These are phyloP conservation scores for Tragelaphus scriptus DNA, from an alignment of 2,113 vertebrate genomes.

Conservation along the genomic window DNA sequence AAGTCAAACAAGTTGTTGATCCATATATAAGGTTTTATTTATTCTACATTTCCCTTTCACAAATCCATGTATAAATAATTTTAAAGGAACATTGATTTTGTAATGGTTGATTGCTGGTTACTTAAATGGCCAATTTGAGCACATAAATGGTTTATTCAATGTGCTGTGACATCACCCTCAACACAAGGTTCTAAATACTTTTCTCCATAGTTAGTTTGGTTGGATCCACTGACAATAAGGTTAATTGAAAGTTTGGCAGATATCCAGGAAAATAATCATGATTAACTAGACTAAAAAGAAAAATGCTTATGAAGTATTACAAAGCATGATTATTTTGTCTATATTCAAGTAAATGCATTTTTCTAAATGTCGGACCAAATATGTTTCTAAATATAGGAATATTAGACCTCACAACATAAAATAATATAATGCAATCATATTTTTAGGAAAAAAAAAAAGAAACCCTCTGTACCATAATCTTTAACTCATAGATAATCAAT, in stretches of 20 bases:
- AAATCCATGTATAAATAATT: background rate
- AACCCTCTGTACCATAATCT: background rate
- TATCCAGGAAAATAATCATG: background rate
- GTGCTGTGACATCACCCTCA: background rate
- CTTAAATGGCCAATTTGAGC: background rate
- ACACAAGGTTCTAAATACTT: background rate
- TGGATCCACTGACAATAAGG: background rate
- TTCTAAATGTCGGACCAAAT: background rate
- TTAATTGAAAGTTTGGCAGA: slow-evolving; percentile 18
- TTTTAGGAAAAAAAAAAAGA: background rate
- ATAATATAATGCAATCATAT: background rate
- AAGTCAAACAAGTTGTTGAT: background rate
- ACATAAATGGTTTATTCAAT: background rate
- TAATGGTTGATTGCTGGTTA: background rate
- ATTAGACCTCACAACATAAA: background rate
- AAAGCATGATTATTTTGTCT: background rate
- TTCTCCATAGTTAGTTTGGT: background rate
- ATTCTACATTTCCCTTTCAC: background rate
- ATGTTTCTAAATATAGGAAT: background rate
- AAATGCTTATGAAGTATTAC: background rate
- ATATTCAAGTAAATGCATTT: background rate
- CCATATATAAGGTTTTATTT: background rate
- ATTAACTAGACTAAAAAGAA: background rate
- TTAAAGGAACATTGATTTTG: slow-evolving; percentile 17
- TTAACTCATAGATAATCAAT: background rate